Evolutionary conservation across 2,113 vertebrate genomes (phyloP).

Genomic region (cattle (Bos taurus)): DNA sequence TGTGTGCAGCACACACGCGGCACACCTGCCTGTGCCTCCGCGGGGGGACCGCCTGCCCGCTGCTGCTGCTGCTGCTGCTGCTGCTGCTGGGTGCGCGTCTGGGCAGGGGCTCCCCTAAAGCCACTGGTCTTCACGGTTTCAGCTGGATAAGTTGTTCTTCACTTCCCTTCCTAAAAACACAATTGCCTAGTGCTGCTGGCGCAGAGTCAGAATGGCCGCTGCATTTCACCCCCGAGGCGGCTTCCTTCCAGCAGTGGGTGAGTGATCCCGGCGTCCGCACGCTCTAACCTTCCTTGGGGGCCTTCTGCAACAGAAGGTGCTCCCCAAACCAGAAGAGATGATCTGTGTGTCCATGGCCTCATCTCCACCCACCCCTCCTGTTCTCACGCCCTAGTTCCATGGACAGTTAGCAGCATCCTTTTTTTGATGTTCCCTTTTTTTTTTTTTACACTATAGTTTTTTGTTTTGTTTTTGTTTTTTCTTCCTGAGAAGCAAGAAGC

Average conservation of each 20-base stretch:
- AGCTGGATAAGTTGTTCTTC: slow-evolving; percentile 69
- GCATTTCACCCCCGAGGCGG: slow-evolving; percentile 55
- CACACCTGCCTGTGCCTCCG: neutral
- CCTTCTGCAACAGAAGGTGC: slow-evolving; percentile 45
- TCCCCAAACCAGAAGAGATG: neutral
- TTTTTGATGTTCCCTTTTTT: neutral
- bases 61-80: fast-evolving
- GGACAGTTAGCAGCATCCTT: neutral
- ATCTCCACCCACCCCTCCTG: neutral
- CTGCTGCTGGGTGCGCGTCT: neutral
- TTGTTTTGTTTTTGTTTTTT: neutral
- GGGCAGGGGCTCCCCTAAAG: slow-evolving; percentile 39
- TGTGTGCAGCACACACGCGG: neutral
- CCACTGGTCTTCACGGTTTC: slow-evolving; percentile 57
- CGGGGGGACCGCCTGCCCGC: neutral
- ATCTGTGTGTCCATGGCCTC: slow-evolving; percentile 11
- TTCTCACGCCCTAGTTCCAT: neutral
- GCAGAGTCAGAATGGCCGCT: slow-evolving; percentile 72
- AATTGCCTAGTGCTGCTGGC: slow-evolving; percentile 67
- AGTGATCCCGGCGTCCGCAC: slow-evolving; percentile 53
- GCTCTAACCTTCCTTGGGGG: slow-evolving; percentile 55
- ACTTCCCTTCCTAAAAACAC: slow-evolving; percentile 73
- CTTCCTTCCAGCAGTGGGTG: slow-evolving; percentile 71
- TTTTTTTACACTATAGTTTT: neutral
- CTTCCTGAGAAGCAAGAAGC: slow-evolving; percentile 9